phyloP scores from a whole-genome alignment of 2,113 vertebrate species.

The Ondatra zibethicus region DNA sequence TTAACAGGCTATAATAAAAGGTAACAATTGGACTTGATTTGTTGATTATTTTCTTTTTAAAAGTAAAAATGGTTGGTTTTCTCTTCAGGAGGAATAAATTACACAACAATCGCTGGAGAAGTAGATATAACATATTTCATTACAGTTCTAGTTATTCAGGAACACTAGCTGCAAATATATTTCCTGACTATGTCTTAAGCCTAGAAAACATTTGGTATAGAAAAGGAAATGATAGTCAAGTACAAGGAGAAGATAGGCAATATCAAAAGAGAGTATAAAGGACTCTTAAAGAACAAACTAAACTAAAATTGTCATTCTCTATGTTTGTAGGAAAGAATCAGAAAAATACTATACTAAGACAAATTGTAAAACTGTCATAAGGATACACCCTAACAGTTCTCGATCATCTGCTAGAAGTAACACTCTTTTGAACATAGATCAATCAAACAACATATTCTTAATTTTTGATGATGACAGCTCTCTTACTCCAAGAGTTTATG shows the following conservation, averaged over 20 bases:
- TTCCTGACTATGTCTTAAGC: slow-evolving; percentile 1
- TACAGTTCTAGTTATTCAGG: background rate
- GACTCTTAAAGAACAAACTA: background rate
- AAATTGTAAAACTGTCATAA: slow-evolving; percentile 6
- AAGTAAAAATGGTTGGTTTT: slow-evolving; percentile 15
- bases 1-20: slow-evolving; percentile 4
- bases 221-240: background rate
- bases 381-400: background rate
- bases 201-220: slow-evolving; percentile 6
- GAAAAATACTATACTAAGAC: background rate
- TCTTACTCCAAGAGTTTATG: background rate
- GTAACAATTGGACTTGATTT: background rate
- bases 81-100: background rate
- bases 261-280: background rate
- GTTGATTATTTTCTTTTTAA: slow-evolving; percentile 3
- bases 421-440: background rate
- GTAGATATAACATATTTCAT: slow-evolving; percentile 9
- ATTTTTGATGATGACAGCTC: background rate
- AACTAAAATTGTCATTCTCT: background rate
- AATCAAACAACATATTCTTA: background rate
- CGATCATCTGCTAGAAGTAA: slow-evolving; percentile 30
- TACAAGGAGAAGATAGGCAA: background rate
- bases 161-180: background rate
- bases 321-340: background rate
- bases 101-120: background rate